Evolutionary conservation across 2,888 invertebrate species (phyloP).

Genomic region (Mythimna vitellina): DNA sequence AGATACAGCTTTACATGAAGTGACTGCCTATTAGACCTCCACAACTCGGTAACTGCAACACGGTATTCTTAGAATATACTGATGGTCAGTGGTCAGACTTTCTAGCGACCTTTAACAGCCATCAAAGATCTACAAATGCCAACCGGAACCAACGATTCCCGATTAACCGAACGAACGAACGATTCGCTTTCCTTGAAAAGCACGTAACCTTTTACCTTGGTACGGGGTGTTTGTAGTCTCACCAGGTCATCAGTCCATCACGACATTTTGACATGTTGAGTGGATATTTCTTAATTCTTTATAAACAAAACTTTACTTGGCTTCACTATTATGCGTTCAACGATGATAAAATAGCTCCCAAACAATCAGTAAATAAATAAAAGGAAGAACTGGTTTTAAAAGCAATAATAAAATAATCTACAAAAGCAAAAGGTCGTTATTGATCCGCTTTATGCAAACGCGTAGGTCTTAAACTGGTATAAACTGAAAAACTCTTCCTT

Average conservation of each 20-base stretch:
- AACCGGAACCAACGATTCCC: too few relatives aligned
- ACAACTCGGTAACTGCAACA: too few relatives aligned
- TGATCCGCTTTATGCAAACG: constrained; percentile 41
- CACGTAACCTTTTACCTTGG: too few relatives aligned
- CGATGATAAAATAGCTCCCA: background rate
- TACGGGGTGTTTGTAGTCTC: too few relatives aligned
- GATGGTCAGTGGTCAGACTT: too few relatives aligned
- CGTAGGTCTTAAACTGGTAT: constrained; percentile 50
- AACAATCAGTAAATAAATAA: background rate
- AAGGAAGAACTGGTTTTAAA: background rate
- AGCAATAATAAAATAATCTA: constrained; percentile 30
- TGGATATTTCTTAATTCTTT: background rate
- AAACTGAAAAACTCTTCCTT: constrained; percentile 36
- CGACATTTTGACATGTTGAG: background rate
- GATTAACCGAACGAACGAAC: too few relatives aligned
- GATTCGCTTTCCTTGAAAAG: too few relatives aligned
- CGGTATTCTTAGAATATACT: too few relatives aligned
- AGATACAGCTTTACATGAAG: too few relatives aligned
- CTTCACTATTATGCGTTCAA: background rate
- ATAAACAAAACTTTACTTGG: background rate
- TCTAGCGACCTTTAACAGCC: too few relatives aligned
- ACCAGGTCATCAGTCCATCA: background rate
- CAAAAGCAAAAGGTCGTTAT: constrained; percentile 11
- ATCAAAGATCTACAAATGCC: too few relatives aligned
- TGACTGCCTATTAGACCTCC: too few relatives aligned